Evolutionary conservation across 2,888 invertebrate species (phyloP).

Genomic region (Chaitophorus viminalis): DNA sequence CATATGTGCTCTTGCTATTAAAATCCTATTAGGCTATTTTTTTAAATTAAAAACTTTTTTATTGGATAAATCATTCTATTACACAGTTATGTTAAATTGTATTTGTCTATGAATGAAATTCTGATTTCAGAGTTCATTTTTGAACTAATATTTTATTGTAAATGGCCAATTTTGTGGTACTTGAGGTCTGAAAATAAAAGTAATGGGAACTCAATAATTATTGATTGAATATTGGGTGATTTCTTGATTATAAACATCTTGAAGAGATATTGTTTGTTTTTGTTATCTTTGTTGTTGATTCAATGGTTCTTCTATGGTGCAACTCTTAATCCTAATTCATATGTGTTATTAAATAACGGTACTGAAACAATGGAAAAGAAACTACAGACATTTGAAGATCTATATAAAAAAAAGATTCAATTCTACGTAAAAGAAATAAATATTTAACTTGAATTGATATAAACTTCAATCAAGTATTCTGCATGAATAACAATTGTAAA

Average conservation of each 20-base stretch:
- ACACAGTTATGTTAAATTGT: slow-evolving; percentile 10
- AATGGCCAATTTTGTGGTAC: slow-evolving; percentile 28
- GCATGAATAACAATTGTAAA: background rate
- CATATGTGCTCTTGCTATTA: slow-evolving; percentile 17
- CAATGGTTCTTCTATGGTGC: background rate
- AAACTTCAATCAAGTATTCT: background rate
- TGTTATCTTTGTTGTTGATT: slow-evolving; percentile 49
- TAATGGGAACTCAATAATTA: slow-evolving; percentile 16
- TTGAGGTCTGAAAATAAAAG: slow-evolving; percentile 24
- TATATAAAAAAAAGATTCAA: background rate
- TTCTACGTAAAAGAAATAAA: background rate
- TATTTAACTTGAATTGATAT: background rate
- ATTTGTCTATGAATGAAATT: slow-evolving; percentile 21
- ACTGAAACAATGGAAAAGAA: background rate
- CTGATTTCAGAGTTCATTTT: slow-evolving; percentile 22
- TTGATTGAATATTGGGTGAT: slow-evolving; percentile 25
- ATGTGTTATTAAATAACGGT: background rate
- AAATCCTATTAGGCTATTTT: slow-evolving; percentile 40
- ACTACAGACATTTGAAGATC: background rate
- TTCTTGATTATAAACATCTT: slow-evolving; percentile 21
- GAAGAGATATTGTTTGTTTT: slow-evolving; percentile 20
- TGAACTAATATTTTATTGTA: slow-evolving; percentile 17
- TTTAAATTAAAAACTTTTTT: slow-evolving; percentile 7
- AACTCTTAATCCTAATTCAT: background rate
- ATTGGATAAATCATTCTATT: slow-evolving; percentile 10